Evolutionary conservation across 1,140 invertebrate genomes (phyloP).

Genomic region (Latrodectus geometricus): DNA sequence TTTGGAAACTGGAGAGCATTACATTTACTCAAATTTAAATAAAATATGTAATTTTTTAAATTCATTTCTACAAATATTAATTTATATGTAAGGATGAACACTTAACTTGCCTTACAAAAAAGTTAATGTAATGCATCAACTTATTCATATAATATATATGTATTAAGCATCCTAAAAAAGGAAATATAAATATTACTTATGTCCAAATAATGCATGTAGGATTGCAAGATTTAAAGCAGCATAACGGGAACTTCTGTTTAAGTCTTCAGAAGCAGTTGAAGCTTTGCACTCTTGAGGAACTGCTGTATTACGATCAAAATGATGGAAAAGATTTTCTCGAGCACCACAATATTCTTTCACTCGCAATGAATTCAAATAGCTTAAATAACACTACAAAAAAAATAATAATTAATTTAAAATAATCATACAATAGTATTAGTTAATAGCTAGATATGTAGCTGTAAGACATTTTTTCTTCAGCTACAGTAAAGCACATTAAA

Average conservation of each 20-base stretch:
- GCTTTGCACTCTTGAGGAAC: constrained; percentile 68
- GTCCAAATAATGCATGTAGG: constrained; percentile 86
- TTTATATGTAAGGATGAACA: not conserved
- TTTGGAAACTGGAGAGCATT: no score
- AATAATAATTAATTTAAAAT: not conserved
- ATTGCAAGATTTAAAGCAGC: constrained; percentile 90
- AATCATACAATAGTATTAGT: not conserved
- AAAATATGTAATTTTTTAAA: no score
- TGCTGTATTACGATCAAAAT: constrained; percentile 80
- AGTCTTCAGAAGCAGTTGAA: constrained; percentile 73
- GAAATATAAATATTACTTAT: constrained; percentile 75
- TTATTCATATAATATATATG: no score
- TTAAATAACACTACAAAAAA: constrained; percentile 82
- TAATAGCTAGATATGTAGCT: not conserved
- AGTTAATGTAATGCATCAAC: no score
- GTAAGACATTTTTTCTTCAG: not conserved
- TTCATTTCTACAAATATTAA: no score
- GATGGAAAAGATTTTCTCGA: constrained; percentile 84
- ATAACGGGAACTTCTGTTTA: constrained; percentile 83
- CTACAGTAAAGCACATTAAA: not conserved
- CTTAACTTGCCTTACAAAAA: not conserved
- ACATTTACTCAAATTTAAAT: no score
- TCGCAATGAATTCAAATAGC: constrained; percentile 88
- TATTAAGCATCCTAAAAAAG: no score
- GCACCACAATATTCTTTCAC: constrained; percentile 89